A percentile compares a stretch with the other conserved stretches of the same genome.
Evolutionary conservation across 2,113 vertebrate genomes (phyloP).

Genomic region (Urocynchramus pylzowi): DNA sequence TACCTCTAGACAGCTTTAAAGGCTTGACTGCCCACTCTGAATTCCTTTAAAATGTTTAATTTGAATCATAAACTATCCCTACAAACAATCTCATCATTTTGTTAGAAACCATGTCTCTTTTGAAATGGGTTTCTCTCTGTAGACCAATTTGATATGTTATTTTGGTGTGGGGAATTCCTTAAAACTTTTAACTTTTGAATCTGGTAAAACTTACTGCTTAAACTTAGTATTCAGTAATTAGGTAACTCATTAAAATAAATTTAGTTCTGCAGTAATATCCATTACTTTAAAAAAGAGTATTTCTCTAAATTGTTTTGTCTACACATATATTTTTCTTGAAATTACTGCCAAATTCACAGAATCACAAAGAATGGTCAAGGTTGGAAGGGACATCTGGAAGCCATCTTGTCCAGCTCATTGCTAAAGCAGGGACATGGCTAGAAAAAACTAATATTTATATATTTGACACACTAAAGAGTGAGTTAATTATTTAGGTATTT

Average conservation of each 20-base stretch:
- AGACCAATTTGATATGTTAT: neutral
- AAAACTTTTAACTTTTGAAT: neutral
- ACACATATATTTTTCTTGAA: neutral
- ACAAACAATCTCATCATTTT: neutral
- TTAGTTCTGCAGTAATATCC: neutral
- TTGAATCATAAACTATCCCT: constrained; percentile 21
- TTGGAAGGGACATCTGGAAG: neutral
- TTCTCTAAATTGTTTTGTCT: neutral
- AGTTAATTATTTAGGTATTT: neutral
- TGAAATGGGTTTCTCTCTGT: neutral
- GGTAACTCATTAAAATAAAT: neutral
- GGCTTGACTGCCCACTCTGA: neutral
- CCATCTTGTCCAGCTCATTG: neutral
- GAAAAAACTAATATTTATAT: neutral
- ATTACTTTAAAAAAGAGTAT: neutral
- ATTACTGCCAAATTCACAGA: neutral
- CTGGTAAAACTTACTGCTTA: neutral
- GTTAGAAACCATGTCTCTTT: neutral
- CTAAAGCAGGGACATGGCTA: neutral
- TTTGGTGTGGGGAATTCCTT: neutral
- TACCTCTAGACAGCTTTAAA: constrained; percentile 5
- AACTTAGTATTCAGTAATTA: neutral
- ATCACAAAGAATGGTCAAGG: neutral
- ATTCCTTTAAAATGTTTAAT: constrained; percentile 48
- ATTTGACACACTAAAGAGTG: neutral